Conservation (phyloP, 1,140 invertebrate species). For the Bombus consobrinus region DNA sequence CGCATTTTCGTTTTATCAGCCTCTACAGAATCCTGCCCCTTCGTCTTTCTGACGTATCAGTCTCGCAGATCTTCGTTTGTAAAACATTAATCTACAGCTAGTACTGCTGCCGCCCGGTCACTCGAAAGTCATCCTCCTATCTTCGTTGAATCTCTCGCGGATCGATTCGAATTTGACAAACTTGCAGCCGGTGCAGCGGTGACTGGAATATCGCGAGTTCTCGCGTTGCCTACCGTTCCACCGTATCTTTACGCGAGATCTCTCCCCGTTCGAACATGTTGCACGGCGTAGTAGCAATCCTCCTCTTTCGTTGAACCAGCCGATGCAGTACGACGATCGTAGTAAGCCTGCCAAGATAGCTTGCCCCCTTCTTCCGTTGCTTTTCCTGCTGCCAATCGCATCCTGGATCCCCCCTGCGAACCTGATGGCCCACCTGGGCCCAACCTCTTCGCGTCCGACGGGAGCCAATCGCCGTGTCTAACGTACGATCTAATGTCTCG, state of each 20-base stretch:
- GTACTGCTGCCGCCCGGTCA: too few species aligned
- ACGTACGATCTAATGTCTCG: conserved; percentile 77
- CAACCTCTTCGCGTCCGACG: conserved; percentile 75
- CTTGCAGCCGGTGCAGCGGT: neutral
- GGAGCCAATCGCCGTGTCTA: conserved; percentile 79
- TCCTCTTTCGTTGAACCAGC: conserved; percentile 27
- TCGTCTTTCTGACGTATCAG: neutral
- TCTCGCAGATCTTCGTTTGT: neutral
- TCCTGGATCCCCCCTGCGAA: conserved; percentile 69
- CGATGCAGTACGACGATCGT: conserved; percentile 26
- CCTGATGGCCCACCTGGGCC: conserved; percentile 74
- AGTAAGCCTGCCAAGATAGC: conserved; percentile 3
- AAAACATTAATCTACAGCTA: neutral
- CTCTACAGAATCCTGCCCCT: too few species aligned
- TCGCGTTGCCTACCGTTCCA: conserved; percentile 2
- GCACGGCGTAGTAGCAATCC: conserved; percentile 5
- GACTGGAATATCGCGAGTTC: neutral
- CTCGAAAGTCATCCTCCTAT: neutral
- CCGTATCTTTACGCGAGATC: neutral
- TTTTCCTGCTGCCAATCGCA: conserved; percentile 70
- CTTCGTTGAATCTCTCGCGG: neutral
- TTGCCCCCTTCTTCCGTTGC: conserved; percentile 50
- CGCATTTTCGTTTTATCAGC: neutral
- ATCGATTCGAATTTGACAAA: conserved; percentile 1
- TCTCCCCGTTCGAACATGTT: conserved; percentile 1